phyloP scores from a whole-genome alignment of 2,797 vertebrate genomes.

The Crenuchus spilurus region DNA sequence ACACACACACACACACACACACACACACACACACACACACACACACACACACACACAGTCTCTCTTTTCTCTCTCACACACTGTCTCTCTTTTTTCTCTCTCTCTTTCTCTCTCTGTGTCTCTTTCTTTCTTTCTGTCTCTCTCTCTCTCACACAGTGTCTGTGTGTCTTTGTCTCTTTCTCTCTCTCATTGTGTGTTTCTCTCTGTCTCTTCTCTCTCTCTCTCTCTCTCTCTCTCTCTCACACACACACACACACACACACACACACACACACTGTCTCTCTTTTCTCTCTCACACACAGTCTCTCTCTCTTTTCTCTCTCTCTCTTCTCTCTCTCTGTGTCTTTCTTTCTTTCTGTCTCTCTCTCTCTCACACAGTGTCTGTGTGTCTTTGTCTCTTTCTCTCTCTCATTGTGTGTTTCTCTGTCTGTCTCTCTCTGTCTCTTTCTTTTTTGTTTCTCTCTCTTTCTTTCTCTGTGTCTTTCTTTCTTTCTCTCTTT shows the following conservation, averaged over 20 bases:
- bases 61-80: not conserved
- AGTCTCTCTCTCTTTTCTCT: not conserved
- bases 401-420: not conserved
- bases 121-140: not conserved
- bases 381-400: not conserved
- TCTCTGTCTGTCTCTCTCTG: not conserved
- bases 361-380: not conserved
- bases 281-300: not conserved
- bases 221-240: not conserved
- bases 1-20: no score
- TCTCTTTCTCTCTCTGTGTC: not conserved
- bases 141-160: not conserved
- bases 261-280: no score
- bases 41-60: no score
- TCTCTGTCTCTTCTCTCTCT: not conserved
- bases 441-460: not conserved
- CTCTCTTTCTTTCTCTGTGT: not conserved
- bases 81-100: not conserved
- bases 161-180: no score
- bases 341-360: not conserved
- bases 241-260: no score
- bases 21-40: no score
- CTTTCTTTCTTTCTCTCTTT: not conserved
- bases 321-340: not conserved
- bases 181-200: not conserved